Conservation (phyloP, 2,797 vertebrate species). For the Cetoscarus ocellatus region DNA sequence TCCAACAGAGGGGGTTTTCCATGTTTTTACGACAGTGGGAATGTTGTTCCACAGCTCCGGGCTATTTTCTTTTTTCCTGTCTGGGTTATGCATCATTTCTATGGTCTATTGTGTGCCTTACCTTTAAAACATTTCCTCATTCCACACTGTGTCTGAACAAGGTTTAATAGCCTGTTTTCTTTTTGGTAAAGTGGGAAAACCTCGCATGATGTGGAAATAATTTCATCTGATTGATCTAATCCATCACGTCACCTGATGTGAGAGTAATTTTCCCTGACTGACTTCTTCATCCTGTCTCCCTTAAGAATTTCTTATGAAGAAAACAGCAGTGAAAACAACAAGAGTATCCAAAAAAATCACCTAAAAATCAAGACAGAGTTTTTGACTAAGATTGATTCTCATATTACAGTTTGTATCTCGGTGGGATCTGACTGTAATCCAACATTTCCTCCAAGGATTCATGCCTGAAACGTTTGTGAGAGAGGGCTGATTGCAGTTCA, state of each 20-base stretch:
- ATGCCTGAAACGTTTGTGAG: slow-evolving; percentile 18
- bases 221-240: background rate
- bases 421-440: slow-evolving; percentile 23
- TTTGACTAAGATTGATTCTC: slow-evolving; percentile 39
- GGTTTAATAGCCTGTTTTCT: background rate
- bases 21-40: slow-evolving; percentile 59
- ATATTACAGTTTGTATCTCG: slow-evolving; percentile 14
- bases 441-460: slow-evolving; percentile 25
- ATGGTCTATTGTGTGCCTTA: slow-evolving; percentile 39
- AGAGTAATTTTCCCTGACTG: background rate
- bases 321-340: background rate
- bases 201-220: background rate
- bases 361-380: background rate
- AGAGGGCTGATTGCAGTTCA: slow-evolving; percentile 11
- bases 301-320: background rate
- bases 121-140: slow-evolving; percentile 26
- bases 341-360: slow-evolving; percentile 1
- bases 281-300: background rate
- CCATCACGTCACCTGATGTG: background rate
- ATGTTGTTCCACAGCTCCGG: slow-evolving; percentile 40
- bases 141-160: background rate
- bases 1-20: slow-evolving; percentile 71
- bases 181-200: background rate
- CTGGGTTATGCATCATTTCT: slow-evolving; percentile 2
- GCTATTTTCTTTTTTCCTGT: slow-evolving; percentile 34